Conservation (phyloP, 1,140 invertebrate species). For the Capitella teleta region DNA sequence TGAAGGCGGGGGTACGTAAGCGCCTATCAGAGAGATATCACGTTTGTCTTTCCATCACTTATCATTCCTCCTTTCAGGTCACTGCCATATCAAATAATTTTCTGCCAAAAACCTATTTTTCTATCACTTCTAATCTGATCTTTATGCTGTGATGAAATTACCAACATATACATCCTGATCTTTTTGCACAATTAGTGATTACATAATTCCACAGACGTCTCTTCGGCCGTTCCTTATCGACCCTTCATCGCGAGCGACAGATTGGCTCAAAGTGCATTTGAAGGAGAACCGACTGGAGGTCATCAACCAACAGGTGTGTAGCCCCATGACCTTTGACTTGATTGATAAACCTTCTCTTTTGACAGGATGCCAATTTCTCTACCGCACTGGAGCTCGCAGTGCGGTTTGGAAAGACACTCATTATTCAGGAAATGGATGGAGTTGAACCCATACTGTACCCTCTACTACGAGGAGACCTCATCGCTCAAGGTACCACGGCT, state of each 20-base stretch:
- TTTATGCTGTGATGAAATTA: too few relatives aligned
- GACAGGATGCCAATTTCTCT: conserved; percentile 59
- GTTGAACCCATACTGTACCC: conserved; percentile 59
- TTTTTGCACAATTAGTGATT: too few relatives aligned
- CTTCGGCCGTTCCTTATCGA: conserved; percentile 71
- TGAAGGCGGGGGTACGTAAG: too few relatives aligned
- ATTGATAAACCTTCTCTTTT: too few relatives aligned
- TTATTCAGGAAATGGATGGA: conserved; percentile 67
- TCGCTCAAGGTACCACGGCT: conserved; percentile 46
- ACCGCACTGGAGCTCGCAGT: conserved; percentile 77
- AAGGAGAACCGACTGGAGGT: conserved; percentile 57
- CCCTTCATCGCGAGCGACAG: conserved; percentile 68
- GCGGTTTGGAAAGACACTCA: conserved; percentile 82
- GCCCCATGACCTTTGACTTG: too few relatives aligned
- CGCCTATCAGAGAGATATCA: too few relatives aligned
- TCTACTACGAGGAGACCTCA: conserved; percentile 55
- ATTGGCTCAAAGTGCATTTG: conserved; percentile 69
- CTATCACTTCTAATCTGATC: too few relatives aligned
- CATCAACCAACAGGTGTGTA: conserved; percentile 54
- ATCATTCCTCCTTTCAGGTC: too few relatives aligned
- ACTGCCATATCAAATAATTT: too few relatives aligned
- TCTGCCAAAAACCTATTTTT: too few relatives aligned
- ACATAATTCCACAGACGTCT: conserved; percentile 39
- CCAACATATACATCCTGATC: too few relatives aligned
- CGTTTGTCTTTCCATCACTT: too few relatives aligned